These are phyloP conservation scores for Gymnodraco acuticeps DNA, from an alignment of 2,797 vertebrate species.

Conservation along the genomic window DNA sequence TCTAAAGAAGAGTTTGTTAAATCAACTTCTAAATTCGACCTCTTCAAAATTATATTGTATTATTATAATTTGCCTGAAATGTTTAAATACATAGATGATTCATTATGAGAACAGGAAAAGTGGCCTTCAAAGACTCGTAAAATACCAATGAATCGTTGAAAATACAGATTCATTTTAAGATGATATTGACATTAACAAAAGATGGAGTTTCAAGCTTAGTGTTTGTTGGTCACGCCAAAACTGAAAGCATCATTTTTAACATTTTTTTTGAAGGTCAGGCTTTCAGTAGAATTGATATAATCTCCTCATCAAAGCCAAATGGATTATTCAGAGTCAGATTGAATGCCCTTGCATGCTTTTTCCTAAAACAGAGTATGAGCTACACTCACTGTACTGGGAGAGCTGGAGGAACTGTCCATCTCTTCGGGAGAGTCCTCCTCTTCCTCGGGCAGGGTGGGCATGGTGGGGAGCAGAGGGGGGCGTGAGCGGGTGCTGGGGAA, in stretches of 20 bases:
- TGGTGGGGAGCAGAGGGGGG: slow-evolving; percentile 77
- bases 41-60: not conserved
- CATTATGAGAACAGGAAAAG: not conserved
- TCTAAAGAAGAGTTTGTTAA: slow-evolving; percentile 1
- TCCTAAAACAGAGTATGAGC: slow-evolving; percentile 13
- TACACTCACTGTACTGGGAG: slow-evolving; percentile 88
- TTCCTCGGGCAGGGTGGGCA: slow-evolving; percentile 95
- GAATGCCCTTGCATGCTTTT: slow-evolving; percentile 19
- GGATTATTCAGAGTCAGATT: slow-evolving; percentile 20
- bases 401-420: slow-evolving; percentile 85
- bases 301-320: slow-evolving; percentile 21
- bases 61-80: not conserved
- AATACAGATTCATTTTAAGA: slow-evolving; percentile 11
- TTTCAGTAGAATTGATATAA: not conserved
- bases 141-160: slow-evolving; percentile 25
- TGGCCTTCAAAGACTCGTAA: slow-evolving; percentile 20
- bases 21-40: not conserved
- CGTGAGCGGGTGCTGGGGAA: slow-evolving; percentile 80
- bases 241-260: slow-evolving; percentile 5
- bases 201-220: not conserved
- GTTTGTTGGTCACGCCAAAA: not conserved
- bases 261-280: slow-evolving; percentile 22
- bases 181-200: slow-evolving; percentile 22
- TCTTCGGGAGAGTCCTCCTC: slow-evolving; percentile 92
- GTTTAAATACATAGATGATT: slow-evolving; percentile 15